Base-by-base conservation (phyloP, 23 tunicate species). In the Diplosoma virens region DNA sequence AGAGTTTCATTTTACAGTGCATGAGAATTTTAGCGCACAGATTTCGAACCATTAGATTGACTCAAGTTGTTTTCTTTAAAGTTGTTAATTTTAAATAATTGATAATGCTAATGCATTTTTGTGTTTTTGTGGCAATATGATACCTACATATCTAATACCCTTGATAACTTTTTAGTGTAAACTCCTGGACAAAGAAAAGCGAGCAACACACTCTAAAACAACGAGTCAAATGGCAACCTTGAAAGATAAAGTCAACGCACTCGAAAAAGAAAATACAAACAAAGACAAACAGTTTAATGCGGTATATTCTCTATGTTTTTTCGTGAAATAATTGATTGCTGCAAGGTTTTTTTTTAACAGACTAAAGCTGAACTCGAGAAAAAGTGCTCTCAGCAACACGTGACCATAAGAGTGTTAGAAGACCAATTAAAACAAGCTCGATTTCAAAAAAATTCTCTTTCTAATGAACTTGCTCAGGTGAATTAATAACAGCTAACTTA, bases 341-440 rank as follows among this genome's bases (percentile, higher is more conserved):
- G 4, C 63, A 56, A 11, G 25, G 4, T 16, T 16, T 11, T 28
- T 65, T 26, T 65, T 65, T 46, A 37, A 1, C 52, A 80, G 84
- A 68, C 41, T 1, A 32, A 47, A 50, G 26, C 53, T 30, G 50
- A 68, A 25, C 50, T 27, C 22, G 41, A 80, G 55, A 36, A 80
- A 1, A 70, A 80, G 23, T 21, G 35, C 1, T 80, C 84, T 23
- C 71, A 68, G 37, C 45, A 54, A 7, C 58, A 60, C 21, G 77
- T 80, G 20, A 34, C 77, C n/a, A 80, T 68, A 6, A 25, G 77
- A 14, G 67, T 80, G 25, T 27, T 80, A 25, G 84, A 80, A 30
- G 84, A 80, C 46, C 84, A 80, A 56, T 17, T 80, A 5, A 67
- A 52, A 2, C 31, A 77, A 21, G 24, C 36, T 33, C 30, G 47